Evolutionary conservation across 2,113 vertebrate species (phyloP).

Genomic region (Pithys albifrons): DNA sequence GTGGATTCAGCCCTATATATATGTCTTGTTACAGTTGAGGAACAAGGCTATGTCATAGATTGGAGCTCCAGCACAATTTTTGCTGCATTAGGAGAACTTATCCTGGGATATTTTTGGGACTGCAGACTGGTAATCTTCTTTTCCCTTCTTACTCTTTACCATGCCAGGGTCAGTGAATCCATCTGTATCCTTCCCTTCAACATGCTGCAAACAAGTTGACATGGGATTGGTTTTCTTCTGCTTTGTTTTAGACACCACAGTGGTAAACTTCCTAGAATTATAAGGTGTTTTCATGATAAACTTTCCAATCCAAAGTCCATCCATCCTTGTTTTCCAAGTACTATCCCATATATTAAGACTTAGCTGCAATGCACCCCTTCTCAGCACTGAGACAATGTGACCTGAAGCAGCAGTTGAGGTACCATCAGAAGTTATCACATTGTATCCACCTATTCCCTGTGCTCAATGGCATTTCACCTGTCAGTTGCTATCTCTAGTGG

Average conservation of each 20-base stretch:
- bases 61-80: not conserved
- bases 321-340: not conserved
- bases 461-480: not conserved
- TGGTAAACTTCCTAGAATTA: not conserved
- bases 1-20: not conserved
- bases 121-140: not conserved
- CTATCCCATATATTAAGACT: no score
- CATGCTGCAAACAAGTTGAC: rapidly evolving
- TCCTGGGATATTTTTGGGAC: not conserved
- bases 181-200: not conserved
- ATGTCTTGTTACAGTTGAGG: not conserved
- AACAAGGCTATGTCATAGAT: not conserved
- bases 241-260: not conserved
- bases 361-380: not conserved
- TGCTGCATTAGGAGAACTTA: rapidly evolving
- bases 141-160: not conserved
- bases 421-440: not conserved
- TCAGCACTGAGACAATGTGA: not conserved
- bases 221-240: not conserved
- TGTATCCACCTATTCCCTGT: not conserved
- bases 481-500: not conserved
- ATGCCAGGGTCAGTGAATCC: not conserved
- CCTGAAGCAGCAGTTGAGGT: not conserved
- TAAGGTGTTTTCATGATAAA: not conserved
- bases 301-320: not conserved